Evolutionary conservation across 2,888 invertebrate genomes (phyloP), one percentile per base, ranked within the genome.

Genomic region (Melanchra persicariae): DNA sequence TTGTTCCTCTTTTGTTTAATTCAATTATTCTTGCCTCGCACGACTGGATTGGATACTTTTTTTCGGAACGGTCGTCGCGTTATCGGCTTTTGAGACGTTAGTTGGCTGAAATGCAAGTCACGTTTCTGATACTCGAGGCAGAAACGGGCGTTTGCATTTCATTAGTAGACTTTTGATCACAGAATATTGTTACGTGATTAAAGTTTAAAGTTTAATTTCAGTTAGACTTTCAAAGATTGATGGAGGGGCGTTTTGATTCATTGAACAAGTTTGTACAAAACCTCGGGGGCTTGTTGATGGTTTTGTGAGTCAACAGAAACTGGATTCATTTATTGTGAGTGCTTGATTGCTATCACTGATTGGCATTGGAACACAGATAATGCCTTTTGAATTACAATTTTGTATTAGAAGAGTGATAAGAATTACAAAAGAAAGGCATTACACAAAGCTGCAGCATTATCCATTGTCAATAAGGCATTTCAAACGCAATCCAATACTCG

Each of bases 1-100:
- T 84, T 87, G 82, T 85, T 81, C 77, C 77, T 85, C 78, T 82
- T 87, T 87, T 89, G 85, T 88, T 88, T 87, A 85, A 87, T 89
- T 87, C 82, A 87, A 88, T 90, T 88, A 88, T 85, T 87, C 81
- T 86, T 85, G 82, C 82, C 73, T 72, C 83, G 83, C 84, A 84
- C 85, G 86, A 81, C 80, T 82, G 81, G 79, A 77, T 71, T 63
- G 82, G 76, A 80, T 77, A 80, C 80, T 87, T 85, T 86, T n/a
- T 86, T 83, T 83, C 52, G 65, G 49, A 73, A 82, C 77, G 64
- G 65, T 52, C 77, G 75, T 76, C 70, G 66, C 70, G 68, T 79
- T 79, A 84, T 85, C 84, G 77, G 79, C 77, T 79, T 80, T 72
- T 70, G 73, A 79, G 79, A 79, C 43, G 81, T 68, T 81, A 74